A percentile compares a stretch with the other conserved stretches of the same genome.
These are phyloP conservation scores for Arenaria interpres DNA, from an alignment of 2,113 vertebrate species.

Conservation along the genomic window DNA sequence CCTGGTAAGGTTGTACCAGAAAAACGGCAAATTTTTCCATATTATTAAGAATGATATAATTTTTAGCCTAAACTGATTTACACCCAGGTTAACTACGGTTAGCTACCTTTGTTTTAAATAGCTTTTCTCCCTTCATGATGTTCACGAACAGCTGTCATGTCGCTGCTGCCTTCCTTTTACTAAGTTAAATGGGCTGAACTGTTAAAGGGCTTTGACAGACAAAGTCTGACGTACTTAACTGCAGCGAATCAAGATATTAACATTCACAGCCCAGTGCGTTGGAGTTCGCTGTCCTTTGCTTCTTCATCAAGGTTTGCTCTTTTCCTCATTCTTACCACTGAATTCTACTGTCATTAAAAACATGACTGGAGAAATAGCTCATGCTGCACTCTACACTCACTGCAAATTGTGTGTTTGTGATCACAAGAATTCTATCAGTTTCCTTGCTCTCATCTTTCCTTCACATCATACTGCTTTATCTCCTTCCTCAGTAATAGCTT, in stretches of 20 bases:
- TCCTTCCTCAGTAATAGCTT: not conserved
- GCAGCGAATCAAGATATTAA: not conserved
- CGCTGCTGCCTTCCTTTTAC: not conserved
- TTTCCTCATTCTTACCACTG: not conserved
- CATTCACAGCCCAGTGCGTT: not conserved
- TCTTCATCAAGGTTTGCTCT: not conserved
- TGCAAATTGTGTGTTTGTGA: not conserved
- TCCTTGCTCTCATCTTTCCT: not conserved
- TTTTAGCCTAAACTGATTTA: not conserved
- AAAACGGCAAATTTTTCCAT: too few relatives aligned
- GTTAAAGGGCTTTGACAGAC: not conserved
- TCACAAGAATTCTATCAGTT: not conserved
- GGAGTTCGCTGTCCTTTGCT: not conserved
- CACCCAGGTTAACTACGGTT: not conserved
- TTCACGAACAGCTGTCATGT: not conserved
- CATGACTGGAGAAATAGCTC: not conserved
- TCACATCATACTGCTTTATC: not conserved
- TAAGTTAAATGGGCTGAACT: not conserved
- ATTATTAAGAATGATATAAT: not conserved
- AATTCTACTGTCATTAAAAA: not conserved
- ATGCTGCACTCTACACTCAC: not conserved
- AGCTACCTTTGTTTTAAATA: not conserved
- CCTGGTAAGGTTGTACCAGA: not conserved
- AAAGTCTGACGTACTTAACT: not conserved
- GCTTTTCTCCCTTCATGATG: not conserved